Evolutionary conservation across 2,888 invertebrate genomes (phyloP).

Genomic region (Uropetala carovei): DNA sequence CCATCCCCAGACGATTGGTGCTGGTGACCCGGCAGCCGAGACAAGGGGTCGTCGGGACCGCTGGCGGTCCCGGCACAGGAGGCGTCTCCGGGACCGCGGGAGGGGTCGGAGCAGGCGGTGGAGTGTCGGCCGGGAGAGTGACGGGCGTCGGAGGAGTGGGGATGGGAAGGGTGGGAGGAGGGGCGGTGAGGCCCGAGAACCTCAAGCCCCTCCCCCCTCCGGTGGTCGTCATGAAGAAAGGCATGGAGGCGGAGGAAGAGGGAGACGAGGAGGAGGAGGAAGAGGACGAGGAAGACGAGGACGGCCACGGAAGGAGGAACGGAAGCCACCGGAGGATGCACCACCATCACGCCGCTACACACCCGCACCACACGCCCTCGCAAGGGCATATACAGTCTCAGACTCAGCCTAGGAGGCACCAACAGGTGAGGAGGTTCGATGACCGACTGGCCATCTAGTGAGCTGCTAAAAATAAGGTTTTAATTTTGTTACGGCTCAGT

Average conservation of each 20-base stretch:
- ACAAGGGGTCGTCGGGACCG: conserved; percentile 67
- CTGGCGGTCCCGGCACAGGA: conserved; percentile 70
- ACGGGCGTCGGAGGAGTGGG: conserved; percentile 76
- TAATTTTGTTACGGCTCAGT: too few relatives aligned
- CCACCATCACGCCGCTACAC: conserved; percentile 66
- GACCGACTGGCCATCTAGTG: too few relatives aligned
- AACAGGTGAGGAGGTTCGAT: conserved; percentile 65
- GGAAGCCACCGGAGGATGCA: conserved; percentile 67
- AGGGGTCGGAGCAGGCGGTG: conserved; percentile 12
- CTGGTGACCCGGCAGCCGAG: conserved; percentile 89
- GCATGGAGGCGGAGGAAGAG: conserved; percentile 88
- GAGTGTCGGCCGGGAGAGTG: conserved; percentile 75
- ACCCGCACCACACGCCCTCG: conserved; percentile 67
- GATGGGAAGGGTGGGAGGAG: conserved; percentile 73
- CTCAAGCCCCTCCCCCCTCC: conserved; percentile 90
- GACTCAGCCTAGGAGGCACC: conserved; percentile 78
- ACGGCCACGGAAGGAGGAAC: conserved; percentile 61
- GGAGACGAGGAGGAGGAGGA: conserved; percentile 74
- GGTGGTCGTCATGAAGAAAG: conserved; percentile 91
- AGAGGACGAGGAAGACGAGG: conserved; percentile 64
- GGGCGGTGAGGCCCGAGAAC: conserved; percentile 79
- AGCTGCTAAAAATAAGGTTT: too few relatives aligned
- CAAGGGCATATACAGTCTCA: conserved; percentile 33
- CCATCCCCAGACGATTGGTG: conserved; percentile 96
- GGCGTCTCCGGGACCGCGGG: not conserved